Conservation (phyloP, 2,888 invertebrate species). For the Pollenia griseotomentosa region DNA sequence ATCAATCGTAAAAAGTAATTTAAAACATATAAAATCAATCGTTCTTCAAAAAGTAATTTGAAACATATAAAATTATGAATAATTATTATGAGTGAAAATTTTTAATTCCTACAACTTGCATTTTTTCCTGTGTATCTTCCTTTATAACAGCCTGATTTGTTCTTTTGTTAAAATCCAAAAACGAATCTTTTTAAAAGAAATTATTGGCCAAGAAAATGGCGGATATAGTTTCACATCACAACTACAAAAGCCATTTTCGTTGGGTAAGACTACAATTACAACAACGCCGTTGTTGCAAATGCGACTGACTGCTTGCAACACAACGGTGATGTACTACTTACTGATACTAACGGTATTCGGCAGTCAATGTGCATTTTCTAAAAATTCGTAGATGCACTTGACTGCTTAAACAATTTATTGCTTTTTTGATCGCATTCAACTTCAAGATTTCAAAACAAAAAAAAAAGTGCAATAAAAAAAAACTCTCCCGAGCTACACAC, state of each 20-base stretch:
- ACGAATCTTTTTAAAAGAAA: constrained; percentile 47
- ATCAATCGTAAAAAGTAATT: too few relatives aligned
- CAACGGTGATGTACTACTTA: constrained; percentile 32
- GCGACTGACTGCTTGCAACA: constrained; percentile 20
- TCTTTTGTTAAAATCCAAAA: constrained; percentile 45
- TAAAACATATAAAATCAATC: too few relatives aligned
- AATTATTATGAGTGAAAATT: too few relatives aligned
- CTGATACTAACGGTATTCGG: constrained; percentile 9
- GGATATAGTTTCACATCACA: constrained; percentile 68
- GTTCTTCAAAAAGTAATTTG: too few relatives aligned
- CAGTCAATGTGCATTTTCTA: constrained; percentile 64
- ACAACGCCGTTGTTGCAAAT: constrained; percentile 35
- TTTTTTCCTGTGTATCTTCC: constrained; percentile 30
- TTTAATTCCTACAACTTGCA: not conserved
- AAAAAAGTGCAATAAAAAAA: constrained; percentile 25
- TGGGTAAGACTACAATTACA: constrained; percentile 38
- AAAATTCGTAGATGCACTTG: constrained; percentile 75
- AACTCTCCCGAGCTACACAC: constrained; percentile 49
- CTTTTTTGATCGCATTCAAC: constrained; percentile 79
- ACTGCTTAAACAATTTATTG: constrained; percentile 78
- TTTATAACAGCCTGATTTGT: constrained; percentile 24
- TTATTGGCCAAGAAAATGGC: constrained; percentile 68
- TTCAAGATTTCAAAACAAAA: constrained; percentile 61
- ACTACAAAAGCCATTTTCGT: constrained; percentile 25
- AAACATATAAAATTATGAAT: too few relatives aligned